phyloP scores from a whole-genome alignment of 2,888 invertebrate genomes.

The Reticulitermes lucifugus region DNA sequence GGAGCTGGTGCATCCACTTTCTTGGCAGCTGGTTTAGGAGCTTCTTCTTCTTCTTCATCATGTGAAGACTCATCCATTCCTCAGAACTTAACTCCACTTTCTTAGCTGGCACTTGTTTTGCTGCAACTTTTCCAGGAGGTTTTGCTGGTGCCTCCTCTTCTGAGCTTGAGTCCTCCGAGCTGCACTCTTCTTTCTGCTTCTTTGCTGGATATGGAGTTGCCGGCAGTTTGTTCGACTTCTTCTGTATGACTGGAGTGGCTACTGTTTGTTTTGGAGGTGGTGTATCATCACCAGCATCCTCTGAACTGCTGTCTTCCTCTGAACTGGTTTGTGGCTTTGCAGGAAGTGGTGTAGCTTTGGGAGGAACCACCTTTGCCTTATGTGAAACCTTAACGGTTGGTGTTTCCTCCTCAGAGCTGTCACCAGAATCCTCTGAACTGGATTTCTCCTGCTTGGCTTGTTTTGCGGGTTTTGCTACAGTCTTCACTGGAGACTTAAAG shows the following conservation, averaged over 20 bases:
- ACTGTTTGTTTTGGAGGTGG: too few species aligned
- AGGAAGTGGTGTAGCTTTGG: conserved; percentile 46
- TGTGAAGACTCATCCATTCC: conserved; percentile 33
- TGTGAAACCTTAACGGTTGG: conserved; percentile 53
- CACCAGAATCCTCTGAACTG: conserved; percentile 63
- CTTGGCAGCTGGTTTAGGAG: conserved; percentile 54
- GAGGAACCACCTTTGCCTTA: conserved; percentile 53
- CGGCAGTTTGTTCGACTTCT: conserved; percentile 32
- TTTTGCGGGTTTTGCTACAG: conserved; percentile 48
- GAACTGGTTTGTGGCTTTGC: conserved; percentile 50
- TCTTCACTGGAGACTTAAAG: conserved; percentile 53
- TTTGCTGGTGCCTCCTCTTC: conserved; percentile 55
- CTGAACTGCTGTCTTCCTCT: conserved; percentile 41
- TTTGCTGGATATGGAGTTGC: conserved; percentile 48
- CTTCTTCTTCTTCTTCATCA: conserved; percentile 57
- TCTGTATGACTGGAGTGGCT: neutral
- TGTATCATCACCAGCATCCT: conserved; percentile 54
- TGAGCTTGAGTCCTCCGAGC: conserved; percentile 54
- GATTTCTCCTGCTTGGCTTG: conserved; percentile 60
- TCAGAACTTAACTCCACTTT: conserved; percentile 61
- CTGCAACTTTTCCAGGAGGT: neutral
- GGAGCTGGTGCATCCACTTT: neutral
- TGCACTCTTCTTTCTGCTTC: conserved; percentile 54
- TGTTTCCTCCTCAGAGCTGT: conserved; percentile 63
- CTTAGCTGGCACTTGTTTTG: conserved; percentile 56